Evolutionary conservation across 2,888 invertebrate genomes (phyloP), one percentile per base, ranked within the genome.

Genomic region (Coremacera marginata): DNA sequence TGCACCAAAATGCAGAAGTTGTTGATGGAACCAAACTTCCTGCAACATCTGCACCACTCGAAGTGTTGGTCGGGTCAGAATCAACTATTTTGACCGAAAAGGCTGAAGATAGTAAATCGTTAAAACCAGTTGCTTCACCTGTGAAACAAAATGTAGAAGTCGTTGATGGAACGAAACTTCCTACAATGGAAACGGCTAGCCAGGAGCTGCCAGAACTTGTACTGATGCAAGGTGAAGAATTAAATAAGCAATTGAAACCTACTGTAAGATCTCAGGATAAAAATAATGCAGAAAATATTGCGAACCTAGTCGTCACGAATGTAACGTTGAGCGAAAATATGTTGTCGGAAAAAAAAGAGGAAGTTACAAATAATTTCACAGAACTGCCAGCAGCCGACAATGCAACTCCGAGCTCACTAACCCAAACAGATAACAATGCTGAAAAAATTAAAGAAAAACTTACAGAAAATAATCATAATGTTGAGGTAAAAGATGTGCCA

Each of bases 151-250:
- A 82, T 62, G 49, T 83, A 71, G 90, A 91, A 80, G 90, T 94
- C 34, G 89, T 94, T 81, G 94, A 94, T 87, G 94, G 94, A 16
- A 94, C 94, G 14, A 92, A 92, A 27, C 89, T 94, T 76, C 83
- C 85, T 4, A 25, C 80, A 44, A 78, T 83, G 51, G 76, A 71
- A 16, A n/a, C 19, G 5, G 44, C 5, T 8, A 14, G 11, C 7
- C 44, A 44, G 14, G 44, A 44, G 1, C 44, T 1, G 44, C 44
- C 44, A 11, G 2, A 44, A 7, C 11, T 14, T 44, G 11, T 44
- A 2, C 2, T 3, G 11, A 14, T 44, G 11, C 11, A 44, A 11
- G 14, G 11, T 44, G 2, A 44, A 14, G 14, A 44, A 1, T 44
- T 44, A 11, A 44, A 44, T 44, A 44, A 11, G 11, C 11, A 44